Conservation (phyloP, 2,113 vertebrate species). For the Chaenocephalus aceratus region DNA sequence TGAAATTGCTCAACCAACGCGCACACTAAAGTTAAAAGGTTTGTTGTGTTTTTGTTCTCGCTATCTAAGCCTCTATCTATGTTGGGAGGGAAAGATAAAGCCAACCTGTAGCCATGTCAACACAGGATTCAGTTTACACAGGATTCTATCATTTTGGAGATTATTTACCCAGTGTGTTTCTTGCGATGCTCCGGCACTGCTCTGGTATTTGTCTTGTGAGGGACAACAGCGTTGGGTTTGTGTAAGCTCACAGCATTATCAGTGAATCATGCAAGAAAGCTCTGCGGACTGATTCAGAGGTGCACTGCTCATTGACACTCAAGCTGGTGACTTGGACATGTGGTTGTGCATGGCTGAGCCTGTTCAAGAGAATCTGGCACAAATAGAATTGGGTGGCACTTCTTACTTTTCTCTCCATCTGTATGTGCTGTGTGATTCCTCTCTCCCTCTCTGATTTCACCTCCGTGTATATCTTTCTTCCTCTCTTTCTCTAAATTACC, state of each 20-base stretch:
- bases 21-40: not conserved
- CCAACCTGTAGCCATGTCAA: slow-evolving; percentile 25
- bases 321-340: slow-evolving; percentile 73
- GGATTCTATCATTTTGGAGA: slow-evolving; percentile 59
- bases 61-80: not conserved
- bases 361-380: slow-evolving; percentile 65
- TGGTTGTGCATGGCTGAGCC: slow-evolving; percentile 68
- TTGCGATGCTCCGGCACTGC: slow-evolving; percentile 39
- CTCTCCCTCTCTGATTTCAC: slow-evolving; percentile 10
- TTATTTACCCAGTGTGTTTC: slow-evolving; percentile 46
- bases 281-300: slow-evolving; percentile 50
- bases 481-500: slow-evolving; percentile 46
- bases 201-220: slow-evolving; percentile 56
- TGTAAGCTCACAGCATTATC: slow-evolving; percentile 59
- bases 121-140: slow-evolving; percentile 47
- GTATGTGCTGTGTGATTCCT: slow-evolving; percentile 21
- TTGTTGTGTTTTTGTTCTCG: slow-evolving; percentile 17
- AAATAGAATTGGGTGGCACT: slow-evolving; percentile 63
- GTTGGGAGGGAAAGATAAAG: slow-evolving; percentile 7
- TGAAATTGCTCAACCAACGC: too few relatives aligned
- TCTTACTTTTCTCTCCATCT: slow-evolving; percentile 48
- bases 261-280: slow-evolving; percentile 48
- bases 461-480: slow-evolving; percentile 26
- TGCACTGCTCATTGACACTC: slow-evolving; percentile 70
- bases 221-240: slow-evolving; percentile 41